A percentile compares a stretch with the other conserved stretches of the same genome.
Conservation (phyloP, 64 coral and sea anemone genomes). For the Platygyra sinensis region DNA sequence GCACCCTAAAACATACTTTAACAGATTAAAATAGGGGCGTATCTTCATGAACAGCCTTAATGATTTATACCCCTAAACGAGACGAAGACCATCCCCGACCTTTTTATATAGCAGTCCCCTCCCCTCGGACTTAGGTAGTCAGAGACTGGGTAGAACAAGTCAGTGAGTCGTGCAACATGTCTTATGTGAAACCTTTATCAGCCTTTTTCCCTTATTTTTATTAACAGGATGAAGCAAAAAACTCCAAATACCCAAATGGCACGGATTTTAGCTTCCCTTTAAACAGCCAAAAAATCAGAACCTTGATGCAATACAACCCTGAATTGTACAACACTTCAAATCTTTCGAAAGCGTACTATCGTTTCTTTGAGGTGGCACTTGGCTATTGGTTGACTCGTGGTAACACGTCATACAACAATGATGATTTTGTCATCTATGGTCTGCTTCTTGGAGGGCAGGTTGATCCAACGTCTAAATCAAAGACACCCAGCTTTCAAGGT, state of each 20-base stretch:
- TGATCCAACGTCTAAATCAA: constrained; percentile 30
- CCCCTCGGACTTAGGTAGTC: too few relatives aligned
- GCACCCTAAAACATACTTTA: too few relatives aligned
- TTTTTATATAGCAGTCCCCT: too few relatives aligned
- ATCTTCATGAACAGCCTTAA: too few relatives aligned
- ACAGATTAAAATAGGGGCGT: too few relatives aligned
- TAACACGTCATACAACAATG: constrained; percentile 68
- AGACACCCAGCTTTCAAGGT: constrained; percentile 82
- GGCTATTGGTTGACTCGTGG: constrained; percentile 72
- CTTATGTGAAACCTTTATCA: too few relatives aligned
- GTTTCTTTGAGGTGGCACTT: constrained; percentile 87
- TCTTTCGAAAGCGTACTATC: constrained; percentile 76
- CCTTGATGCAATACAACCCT: constrained; percentile 73
- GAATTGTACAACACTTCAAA: constrained; percentile 61
- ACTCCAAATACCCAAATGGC: constrained; percentile 59
- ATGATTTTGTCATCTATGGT: constrained; percentile 62
- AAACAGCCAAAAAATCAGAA: constrained; percentile 64
- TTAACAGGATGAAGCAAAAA: constrained; percentile 65
- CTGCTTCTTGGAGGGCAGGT: constrained; percentile 67
- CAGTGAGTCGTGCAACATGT: too few relatives aligned
- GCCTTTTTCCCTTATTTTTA: background rate
- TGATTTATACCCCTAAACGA: too few relatives aligned
- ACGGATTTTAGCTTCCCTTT: constrained; percentile 78
- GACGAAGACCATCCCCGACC: too few relatives aligned
- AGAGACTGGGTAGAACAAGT: too few relatives aligned